phyloP scores from a whole-genome alignment of 2,797 vertebrate genomes.

The Poeciliopsis presidionis region DNA sequence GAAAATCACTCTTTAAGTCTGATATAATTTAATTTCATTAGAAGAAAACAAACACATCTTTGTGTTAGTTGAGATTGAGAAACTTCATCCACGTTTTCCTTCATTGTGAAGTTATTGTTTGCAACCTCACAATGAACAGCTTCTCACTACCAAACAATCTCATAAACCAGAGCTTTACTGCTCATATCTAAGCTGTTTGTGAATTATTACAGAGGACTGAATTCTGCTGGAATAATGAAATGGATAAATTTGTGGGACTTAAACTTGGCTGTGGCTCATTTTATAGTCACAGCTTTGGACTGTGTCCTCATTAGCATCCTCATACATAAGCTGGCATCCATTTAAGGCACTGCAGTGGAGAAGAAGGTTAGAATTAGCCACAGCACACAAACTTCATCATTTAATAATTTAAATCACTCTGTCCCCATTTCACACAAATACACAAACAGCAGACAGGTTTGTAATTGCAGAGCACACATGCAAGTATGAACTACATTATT shows the following conservation, averaged over 20 bases:
- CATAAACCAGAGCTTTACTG: conserved; percentile 28
- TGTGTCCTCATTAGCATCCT: conserved; percentile 55
- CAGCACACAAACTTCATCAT: conserved; percentile 24
- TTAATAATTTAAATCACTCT: conserved; percentile 36
- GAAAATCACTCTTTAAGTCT: too few relatives aligned
- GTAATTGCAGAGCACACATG: neutral
- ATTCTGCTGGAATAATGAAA: conserved; percentile 62
- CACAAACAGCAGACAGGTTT: neutral
- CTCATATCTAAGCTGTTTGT: conserved; percentile 62
- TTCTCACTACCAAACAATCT: conserved; percentile 23
- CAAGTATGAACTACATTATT: neutral
- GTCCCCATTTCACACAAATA: neutral
- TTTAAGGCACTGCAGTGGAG: conserved; percentile 19
- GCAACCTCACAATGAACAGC: neutral
- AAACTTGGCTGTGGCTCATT: conserved; percentile 55
- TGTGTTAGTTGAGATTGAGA: neutral
- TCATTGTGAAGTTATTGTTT: neutral
- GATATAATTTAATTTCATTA: neutral
- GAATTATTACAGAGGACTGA: conserved; percentile 61
- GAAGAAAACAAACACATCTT: neutral
- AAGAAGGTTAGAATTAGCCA: conserved; percentile 33
- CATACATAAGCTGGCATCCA: conserved; percentile 20
- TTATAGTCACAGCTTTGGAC: conserved; percentile 44
- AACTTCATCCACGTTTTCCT: neutral
- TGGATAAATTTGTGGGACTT: conserved; percentile 44